These are phyloP conservation scores for Chionodraco myersi DNA, from an alignment of 2,113 vertebrate genomes.

Conservation along the genomic window DNA sequence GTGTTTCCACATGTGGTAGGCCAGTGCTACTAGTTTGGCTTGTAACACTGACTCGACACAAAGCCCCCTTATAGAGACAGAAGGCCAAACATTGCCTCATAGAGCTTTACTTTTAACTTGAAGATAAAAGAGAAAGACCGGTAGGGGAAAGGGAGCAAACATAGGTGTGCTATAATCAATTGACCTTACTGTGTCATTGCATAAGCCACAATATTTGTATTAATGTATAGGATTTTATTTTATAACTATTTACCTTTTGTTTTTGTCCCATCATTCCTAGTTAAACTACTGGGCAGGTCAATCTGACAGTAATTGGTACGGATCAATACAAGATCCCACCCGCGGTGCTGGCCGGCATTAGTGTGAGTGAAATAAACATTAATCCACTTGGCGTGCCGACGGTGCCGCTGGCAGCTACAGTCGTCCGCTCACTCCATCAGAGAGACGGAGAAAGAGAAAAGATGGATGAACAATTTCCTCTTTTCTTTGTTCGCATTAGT, in stretches of 20 bases:
- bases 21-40: constrained; percentile 79
- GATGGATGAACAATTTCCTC: constrained; percentile 14
- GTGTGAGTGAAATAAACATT: constrained; percentile 57
- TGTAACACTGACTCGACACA: constrained; percentile 79
- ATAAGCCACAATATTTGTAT: neutral
- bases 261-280: constrained; percentile 1
- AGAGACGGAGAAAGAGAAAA: constrained; percentile 5
- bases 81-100: constrained; percentile 74
- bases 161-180: neutral
- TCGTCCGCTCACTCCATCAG: constrained; percentile 8
- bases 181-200: neutral
- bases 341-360: constrained; percentile 47
- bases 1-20: constrained; percentile 78
- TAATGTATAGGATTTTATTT: neutral
- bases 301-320: constrained; percentile 54
- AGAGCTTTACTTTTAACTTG: constrained; percentile 56
- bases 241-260: neutral
- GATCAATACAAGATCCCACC: constrained; percentile 50
- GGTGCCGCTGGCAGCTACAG: constrained; percentile 29
- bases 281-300: constrained; percentile 9
- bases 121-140: constrained; percentile 16
- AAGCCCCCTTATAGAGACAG: constrained; percentile 77
- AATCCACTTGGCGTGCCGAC: constrained; percentile 16
- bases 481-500: neutral
- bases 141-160: constrained; percentile 5